These are phyloP conservation scores for Daubentonia madagascariensis DNA, from an alignment of 2,113 vertebrate species.

Conservation along the genomic window DNA sequence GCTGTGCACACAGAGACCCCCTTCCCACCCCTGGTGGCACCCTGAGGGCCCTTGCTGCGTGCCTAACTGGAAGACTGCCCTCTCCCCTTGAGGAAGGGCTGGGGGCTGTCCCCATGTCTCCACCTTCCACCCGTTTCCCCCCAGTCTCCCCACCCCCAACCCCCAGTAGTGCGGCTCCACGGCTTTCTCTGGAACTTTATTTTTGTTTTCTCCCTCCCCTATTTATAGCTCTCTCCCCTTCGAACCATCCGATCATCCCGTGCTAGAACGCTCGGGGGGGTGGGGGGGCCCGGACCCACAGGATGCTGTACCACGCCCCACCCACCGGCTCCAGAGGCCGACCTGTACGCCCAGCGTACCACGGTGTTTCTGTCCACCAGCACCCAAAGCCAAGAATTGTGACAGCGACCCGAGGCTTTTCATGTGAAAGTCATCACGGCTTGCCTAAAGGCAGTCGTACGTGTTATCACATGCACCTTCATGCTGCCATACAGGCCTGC, in stretches of 20 bases:
- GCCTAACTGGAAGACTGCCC: background rate
- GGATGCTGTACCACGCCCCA: too few species aligned
- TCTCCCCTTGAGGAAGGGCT: background rate
- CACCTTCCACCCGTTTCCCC: background rate
- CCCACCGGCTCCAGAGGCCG: too few species aligned
- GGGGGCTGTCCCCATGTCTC: background rate
- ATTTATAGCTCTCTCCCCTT: conserved; percentile 81
- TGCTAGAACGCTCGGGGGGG: too few species aligned
- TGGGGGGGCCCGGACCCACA: too few species aligned
- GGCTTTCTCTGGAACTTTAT: conserved; percentile 79
- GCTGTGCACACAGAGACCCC: background rate
- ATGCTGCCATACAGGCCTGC: too few species aligned
- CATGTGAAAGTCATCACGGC: too few species aligned
- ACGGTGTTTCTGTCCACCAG: too few species aligned
- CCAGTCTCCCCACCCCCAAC: background rate
- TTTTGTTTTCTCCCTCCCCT: conserved; percentile 81
- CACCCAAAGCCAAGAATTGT: too few species aligned
- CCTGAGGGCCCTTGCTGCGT: background rate
- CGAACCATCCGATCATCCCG: conserved; percentile 76
- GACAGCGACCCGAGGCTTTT: too few species aligned
- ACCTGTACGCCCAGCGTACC: too few species aligned
- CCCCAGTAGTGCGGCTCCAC: conserved; percentile 24
- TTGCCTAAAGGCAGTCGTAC: too few species aligned
- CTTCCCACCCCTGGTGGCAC: background rate
- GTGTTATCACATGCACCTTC: too few species aligned